Evolutionary conservation across 2,797 vertebrate genomes (phyloP), one percentile per base, ranked within the genome.

Genomic region (Phrynocephalus guinanensis): DNA sequence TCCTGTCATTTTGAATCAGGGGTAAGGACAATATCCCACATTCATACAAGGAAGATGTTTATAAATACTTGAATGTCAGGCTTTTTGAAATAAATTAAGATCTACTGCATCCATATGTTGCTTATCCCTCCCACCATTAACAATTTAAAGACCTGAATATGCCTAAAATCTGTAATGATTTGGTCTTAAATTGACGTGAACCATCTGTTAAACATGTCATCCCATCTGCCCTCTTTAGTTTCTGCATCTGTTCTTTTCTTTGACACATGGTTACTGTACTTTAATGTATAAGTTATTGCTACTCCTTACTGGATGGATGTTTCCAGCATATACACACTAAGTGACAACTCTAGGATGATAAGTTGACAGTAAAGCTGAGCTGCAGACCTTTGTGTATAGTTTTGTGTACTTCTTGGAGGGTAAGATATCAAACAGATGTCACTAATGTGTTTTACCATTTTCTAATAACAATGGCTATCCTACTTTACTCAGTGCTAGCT

Each of bases 301-400:
- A 63, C 76, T n/a, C 0, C 28, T 0, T 13, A 16, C 77, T 52
- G 13, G 6, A 4, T 1, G 75, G 86, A 8, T 3, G 0, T 26
- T 84, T 88, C 87, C 0, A 15, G 80, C 79, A 80, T 86, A n/a
- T 0, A 1, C 0, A 18, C 82, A 87, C 56, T 20, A 33, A 56
- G 82, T 92, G 92, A n/a, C 89, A 93, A 89, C 70, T 72, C 82
- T 78, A 67, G 66, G 90, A 3, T 84, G 91, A 11, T 48, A 56
- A 84, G 85, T 52, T 92, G 92, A 73, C 90, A 93, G 91, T 78
- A 44, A 1, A 88, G 82, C 77, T 11, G 89, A 92, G 86, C 87
- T 78, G 86, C 60, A 66, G 60, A 38, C 56, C 52, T 15, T 84
- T 89, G 90, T 93, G 89, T 89, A 0, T 0, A 16, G 76, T 30